Percentiles rank a stretch among this genome's conserved stretches.
phyloP scores from a whole-genome alignment of 2,797 vertebrate genomes.

The Rhadinocentrus ornatus region DNA sequence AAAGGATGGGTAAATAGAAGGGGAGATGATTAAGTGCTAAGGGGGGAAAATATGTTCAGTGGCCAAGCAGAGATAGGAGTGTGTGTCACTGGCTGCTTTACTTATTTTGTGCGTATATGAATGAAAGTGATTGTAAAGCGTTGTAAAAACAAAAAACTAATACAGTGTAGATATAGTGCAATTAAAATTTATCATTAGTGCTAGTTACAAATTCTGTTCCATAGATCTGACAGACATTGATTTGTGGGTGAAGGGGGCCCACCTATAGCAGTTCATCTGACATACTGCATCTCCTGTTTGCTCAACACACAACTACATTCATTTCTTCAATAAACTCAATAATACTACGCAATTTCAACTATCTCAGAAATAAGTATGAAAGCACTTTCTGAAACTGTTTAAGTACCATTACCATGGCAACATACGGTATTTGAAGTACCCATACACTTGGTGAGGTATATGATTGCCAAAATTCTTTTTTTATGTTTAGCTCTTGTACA shows the following conservation, averaged over 20 bases:
- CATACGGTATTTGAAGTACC: neutral
- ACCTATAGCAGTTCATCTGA: neutral
- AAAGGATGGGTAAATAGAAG: slow-evolving; percentile 52
- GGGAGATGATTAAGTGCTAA: slow-evolving; percentile 56
- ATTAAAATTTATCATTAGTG: slow-evolving; percentile 1
- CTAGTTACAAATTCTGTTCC: neutral
- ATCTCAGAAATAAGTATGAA: neutral
- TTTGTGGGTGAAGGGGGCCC: neutral
- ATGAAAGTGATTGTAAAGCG: slow-evolving; percentile 7
- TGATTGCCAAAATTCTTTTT: neutral
- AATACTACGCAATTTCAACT: neutral
- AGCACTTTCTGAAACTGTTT: neutral
- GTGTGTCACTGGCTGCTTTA: slow-evolving; percentile 25
- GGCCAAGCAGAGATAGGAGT: slow-evolving; percentile 14
- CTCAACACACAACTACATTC: neutral
- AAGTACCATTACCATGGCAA: neutral
- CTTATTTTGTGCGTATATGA: slow-evolving; percentile 14
- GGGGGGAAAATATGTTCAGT: slow-evolving; percentile 40
- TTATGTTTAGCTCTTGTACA: neutral
- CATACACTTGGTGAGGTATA: neutral
- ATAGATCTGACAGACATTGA: neutral
- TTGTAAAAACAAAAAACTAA: neutral
- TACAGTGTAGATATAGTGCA: neutral
- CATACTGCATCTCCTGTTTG: neutral
- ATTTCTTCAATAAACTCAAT: neutral